These are phyloP conservation scores for Cetoscarus ocellatus DNA, from an alignment of 2,797 vertebrate species.

Conservation along the genomic window DNA sequence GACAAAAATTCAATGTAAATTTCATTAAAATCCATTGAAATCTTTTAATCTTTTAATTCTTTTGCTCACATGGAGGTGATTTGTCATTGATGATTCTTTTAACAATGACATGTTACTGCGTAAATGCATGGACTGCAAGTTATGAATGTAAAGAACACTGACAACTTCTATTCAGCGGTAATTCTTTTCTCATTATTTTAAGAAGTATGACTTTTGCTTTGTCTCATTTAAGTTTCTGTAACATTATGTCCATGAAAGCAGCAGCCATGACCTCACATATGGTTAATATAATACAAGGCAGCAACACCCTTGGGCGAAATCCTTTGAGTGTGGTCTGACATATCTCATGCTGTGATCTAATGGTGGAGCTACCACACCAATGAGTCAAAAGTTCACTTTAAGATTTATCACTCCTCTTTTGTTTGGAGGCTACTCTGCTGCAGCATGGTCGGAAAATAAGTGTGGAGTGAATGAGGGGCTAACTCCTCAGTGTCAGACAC, in stretches of 20 bases:
- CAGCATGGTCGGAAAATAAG: constrained; percentile 2
- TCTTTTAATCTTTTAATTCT: no score
- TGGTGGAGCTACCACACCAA: constrained; percentile 10
- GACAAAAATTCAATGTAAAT: no score
- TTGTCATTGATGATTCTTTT: no score
- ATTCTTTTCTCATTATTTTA: not conserved
- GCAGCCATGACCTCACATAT: constrained; percentile 1
- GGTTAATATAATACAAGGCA: constrained; percentile 32
- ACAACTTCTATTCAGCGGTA: constrained; percentile 6
- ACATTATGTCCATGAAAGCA: constrained; percentile 37
- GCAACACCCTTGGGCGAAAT: constrained; percentile 36
- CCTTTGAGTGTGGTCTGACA: constrained; percentile 20
- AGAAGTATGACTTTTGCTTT: constrained; percentile 8
- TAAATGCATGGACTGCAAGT: no score
- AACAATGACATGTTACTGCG: no score
- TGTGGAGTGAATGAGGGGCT: constrained; percentile 11
- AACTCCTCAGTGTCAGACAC: constrained; percentile 1
- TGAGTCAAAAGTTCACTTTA: constrained; percentile 21
- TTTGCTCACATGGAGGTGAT: no score
- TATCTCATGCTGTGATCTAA: constrained; percentile 42
- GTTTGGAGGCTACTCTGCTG: constrained; percentile 20
- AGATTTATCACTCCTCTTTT: constrained; percentile 32
- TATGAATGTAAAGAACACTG: no score
- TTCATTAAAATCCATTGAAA: no score
- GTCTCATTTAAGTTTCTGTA: constrained; percentile 6